phyloP scores from a whole-genome alignment of 2,113 vertebrate genomes.

The Anser brachyrhynchus region DNA sequence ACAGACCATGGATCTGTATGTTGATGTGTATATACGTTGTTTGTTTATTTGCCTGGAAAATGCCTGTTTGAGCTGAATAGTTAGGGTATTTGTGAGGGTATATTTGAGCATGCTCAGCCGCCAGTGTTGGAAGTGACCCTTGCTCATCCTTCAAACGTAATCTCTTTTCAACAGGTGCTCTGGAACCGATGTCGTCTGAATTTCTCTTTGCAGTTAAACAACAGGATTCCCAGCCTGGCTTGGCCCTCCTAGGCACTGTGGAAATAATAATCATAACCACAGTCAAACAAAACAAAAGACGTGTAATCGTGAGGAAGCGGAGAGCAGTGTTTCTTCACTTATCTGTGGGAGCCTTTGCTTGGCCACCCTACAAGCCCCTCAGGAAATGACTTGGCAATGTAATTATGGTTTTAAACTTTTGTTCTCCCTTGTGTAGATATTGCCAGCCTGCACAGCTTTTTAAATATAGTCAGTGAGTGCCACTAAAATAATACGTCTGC shows the following conservation, averaged over 20 bases:
- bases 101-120: accelerated
- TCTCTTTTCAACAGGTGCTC: neutral
- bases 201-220: neutral
- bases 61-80: neutral
- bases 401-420: neutral
- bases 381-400: neutral
- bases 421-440: neutral
- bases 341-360: neutral
- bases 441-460: neutral
- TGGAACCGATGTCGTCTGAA: neutral
- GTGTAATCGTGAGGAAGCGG: neutral
- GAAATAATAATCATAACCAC: neutral
- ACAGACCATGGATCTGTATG: neutral
- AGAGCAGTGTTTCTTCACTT: neutral
- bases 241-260: neutral
- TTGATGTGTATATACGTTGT: neutral
- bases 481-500: neutral
- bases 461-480: neutral
- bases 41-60: constrained; percentile 8
- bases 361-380: neutral
- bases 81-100: neutral
- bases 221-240: neutral
- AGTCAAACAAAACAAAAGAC: neutral
- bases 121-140: neutral
- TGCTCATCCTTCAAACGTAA: neutral